Conservation (phyloP, 2,888 invertebrate species). For the Drosophila dives region DNA sequence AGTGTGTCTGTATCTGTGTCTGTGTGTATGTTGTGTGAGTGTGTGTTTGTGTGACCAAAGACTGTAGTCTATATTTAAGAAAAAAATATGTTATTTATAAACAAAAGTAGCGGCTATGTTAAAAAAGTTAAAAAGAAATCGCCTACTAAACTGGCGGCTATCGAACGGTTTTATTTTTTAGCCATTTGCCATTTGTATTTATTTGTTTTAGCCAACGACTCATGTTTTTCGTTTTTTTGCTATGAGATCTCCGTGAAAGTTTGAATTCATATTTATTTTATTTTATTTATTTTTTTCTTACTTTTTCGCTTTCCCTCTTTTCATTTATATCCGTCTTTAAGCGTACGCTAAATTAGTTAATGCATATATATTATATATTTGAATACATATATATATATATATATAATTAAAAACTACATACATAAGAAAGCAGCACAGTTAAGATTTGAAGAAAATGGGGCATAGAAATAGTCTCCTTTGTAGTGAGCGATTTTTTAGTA, state of each 20-base stretch:
- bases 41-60: slow-evolving; percentile 31
- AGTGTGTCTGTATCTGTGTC: slow-evolving; percentile 21
- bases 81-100: slow-evolving; percentile 63
- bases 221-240: slow-evolving; percentile 67
- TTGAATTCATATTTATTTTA: slow-evolving; percentile 76
- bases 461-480: slow-evolving; percentile 17
- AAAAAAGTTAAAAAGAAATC: slow-evolving; percentile 59
- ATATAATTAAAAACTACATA: slow-evolving; percentile 71
- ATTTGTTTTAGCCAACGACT: slow-evolving; percentile 33
- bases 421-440: slow-evolving; percentile 79
- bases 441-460: slow-evolving; percentile 42
- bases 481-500: slow-evolving; percentile 11
- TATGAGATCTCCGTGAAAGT: slow-evolving; percentile 84
- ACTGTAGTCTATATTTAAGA: slow-evolving; percentile 47
- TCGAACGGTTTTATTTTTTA: slow-evolving; percentile 3
- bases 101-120: slow-evolving; percentile 55
- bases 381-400: slow-evolving; percentile 24
- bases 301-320: slow-evolving; percentile 17
- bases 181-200: not conserved
- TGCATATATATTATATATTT: slow-evolving; percentile 34
- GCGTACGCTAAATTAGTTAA: slow-evolving; percentile 59
- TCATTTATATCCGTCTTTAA: slow-evolving; percentile 28
- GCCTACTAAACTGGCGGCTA: slow-evolving; percentile 6
- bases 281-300: slow-evolving; percentile 37
- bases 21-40: slow-evolving; percentile 19